Evolutionary conservation across 2,113 vertebrate species (phyloP), one percentile per base, ranked within the genome.

Genomic region (Neotragus moschatus): DNA sequence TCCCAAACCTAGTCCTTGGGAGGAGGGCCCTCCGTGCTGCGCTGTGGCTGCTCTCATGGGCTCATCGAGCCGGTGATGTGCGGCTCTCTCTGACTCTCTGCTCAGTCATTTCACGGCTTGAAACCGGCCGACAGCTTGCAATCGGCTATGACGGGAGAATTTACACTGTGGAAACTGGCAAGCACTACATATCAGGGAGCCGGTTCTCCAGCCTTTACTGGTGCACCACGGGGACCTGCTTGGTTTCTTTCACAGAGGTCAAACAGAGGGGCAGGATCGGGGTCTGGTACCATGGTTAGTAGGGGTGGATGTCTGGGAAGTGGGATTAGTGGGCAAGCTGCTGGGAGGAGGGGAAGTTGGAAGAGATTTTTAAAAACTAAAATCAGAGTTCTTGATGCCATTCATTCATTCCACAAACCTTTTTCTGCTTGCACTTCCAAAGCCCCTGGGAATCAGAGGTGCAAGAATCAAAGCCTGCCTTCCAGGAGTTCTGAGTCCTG

Each of bases 281-380:
- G 66, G 26, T 47, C 63, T 53, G 53, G 33, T 81, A 28, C 21
- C 47, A 21, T 56, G 81, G 45, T 33, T 47, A 14, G 30, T 12
- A 3, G 16, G 63, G 12, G 2, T 11, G 12, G 70, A 14, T 33
- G n/a, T 47, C 56, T 58, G 17, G 49, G 51, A 75, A 45, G 45
- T 26, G 73, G 58, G 36, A 7, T 82, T 51, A n/a, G 26, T 53
- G 28, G 58, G 33, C 13, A 58, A 21, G 12, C 45, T 51, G 8
- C 88, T 87, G 60, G 61, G 36, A 81, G 47, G 55, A 77, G 43
- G 85, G 23, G 39, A 28, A 39, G 23, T 26, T 77, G 63, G 66
- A 55, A 94, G 88, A 92, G 75, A 85, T 90, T 90, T 84, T 51
- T n/a, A 28, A 77, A 88, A 79, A 55, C 55, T 49, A 19, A 77